phyloP scores from a whole-genome alignment of 2,888 invertebrate species.

The Lepeophtheirus nordmannii region DNA sequence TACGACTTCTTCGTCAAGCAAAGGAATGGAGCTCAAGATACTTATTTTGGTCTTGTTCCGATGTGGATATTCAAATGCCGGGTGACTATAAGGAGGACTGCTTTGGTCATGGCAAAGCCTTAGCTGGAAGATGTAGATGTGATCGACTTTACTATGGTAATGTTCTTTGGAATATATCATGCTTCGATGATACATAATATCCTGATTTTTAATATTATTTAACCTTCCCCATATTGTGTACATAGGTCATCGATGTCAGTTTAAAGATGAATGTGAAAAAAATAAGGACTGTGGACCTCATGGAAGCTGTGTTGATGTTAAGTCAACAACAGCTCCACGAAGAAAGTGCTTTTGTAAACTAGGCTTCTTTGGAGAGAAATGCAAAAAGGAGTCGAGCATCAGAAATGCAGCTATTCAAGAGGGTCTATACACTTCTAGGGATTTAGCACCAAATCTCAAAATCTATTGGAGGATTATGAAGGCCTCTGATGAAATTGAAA shows the following conservation, averaged over 20 bases:
- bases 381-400: slow-evolving; percentile 60
- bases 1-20: slow-evolving; percentile 74
- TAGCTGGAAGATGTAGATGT: slow-evolving; percentile 44
- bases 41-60: slow-evolving; percentile 87
- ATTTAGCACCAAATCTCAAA: slow-evolving; percentile 55
- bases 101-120: slow-evolving; percentile 52
- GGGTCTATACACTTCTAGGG: slow-evolving; percentile 50
- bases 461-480: slow-evolving; percentile 71
- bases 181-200: no score
- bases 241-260: slow-evolving; percentile 58
- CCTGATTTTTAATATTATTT: neutral
- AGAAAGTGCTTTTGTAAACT: slow-evolving; percentile 75
- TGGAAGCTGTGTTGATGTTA: slow-evolving; percentile 57
- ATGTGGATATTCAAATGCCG: slow-evolving; percentile 55
- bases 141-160: slow-evolving; percentile 47
- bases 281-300: slow-evolving; percentile 70
- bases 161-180: no score
- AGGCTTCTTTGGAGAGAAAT: slow-evolving; percentile 72
- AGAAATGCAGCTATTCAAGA: slow-evolving; percentile 53
- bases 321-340: slow-evolving; percentile 61
- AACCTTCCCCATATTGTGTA: neutral
- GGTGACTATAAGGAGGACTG: slow-evolving; percentile 23
- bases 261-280: slow-evolving; percentile 66
- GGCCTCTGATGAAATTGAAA: slow-evolving; percentile 69
- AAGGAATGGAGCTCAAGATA: slow-evolving; percentile 73